These are phyloP conservation scores for Lutjanus argentimaculatus DNA, from an alignment of 2,797 vertebrate species.

Conservation along the genomic window DNA sequence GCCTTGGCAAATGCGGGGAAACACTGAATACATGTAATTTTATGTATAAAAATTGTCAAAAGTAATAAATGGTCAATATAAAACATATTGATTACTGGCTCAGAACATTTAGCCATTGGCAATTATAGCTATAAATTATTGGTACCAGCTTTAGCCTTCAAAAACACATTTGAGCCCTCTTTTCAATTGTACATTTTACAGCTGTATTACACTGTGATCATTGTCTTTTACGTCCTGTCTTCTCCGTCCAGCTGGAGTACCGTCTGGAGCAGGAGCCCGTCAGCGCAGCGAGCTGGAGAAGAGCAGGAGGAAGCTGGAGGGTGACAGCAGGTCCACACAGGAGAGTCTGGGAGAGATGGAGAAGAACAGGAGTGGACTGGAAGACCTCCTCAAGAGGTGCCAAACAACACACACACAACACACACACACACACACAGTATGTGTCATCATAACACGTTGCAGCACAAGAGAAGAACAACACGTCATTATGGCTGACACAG, in stretches of 20 bases:
- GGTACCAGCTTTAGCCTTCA: not conserved
- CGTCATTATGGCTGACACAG: not conserved
- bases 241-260: conserved; percentile 78
- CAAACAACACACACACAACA: too few species aligned
- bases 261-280: conserved; percentile 81
- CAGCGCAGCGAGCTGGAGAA: conserved; percentile 82
- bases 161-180: not conserved
- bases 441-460: too few species aligned
- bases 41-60: conserved; percentile 36
- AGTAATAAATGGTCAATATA: conserved; percentile 30
- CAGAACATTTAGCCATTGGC: conserved; percentile 12
- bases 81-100: conserved; percentile 37
- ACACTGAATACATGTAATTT: conserved; percentile 50
- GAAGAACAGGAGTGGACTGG: conserved; percentile 82
- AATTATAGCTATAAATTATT: not conserved
- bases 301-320: conserved; percentile 80
- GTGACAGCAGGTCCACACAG: conserved; percentile 78
- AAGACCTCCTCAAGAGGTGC: conserved; percentile 86
- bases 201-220: not conserved
- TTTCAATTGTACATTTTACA: not conserved
- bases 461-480: too few species aligned
- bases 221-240: not conserved
- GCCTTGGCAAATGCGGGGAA: conserved; percentile 26
- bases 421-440: too few species aligned
- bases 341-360: conserved; percentile 82